Evolutionary conservation across 2,888 invertebrate genomes (phyloP).

Genomic region (Autographa pulchrina): DNA sequence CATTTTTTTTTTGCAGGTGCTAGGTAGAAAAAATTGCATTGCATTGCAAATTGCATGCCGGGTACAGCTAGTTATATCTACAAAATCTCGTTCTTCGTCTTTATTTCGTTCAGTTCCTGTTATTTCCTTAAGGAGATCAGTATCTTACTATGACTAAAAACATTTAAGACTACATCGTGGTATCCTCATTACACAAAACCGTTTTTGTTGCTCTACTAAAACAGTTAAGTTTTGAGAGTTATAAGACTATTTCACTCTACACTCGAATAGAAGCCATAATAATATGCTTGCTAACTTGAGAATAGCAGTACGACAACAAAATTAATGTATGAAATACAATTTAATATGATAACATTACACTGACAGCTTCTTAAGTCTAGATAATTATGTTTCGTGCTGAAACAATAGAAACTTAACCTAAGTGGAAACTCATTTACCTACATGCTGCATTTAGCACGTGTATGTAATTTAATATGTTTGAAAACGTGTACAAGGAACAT

Average conservation of each 20-base stretch:
- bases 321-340: not conserved
- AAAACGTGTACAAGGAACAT: not conserved
- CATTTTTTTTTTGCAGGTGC: too few relatives aligned
- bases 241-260: too few relatives aligned
- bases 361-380: not conserved
- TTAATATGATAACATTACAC: not conserved
- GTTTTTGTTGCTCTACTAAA: too few relatives aligned
- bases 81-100: too few relatives aligned
- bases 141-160: not conserved
- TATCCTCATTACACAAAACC: not conserved
- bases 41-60: too few relatives aligned
- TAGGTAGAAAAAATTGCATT: too few relatives aligned
- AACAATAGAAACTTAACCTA: not conserved
- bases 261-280: not conserved
- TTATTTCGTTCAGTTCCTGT: too few relatives aligned
- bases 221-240: too few relatives aligned
- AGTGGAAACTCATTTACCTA: not conserved
- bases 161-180: not conserved
- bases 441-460: not conserved
- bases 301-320: not conserved
- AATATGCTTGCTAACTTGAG: not conserved
- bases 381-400: constrained; percentile 1
- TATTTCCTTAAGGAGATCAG: too few relatives aligned
- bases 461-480: not conserved
- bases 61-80: too few relatives aligned